Evolutionary conservation across 30 jellyfish, hydroid and myxozoan species (phyloP).

Genomic region (Mastigias papua): DNA sequence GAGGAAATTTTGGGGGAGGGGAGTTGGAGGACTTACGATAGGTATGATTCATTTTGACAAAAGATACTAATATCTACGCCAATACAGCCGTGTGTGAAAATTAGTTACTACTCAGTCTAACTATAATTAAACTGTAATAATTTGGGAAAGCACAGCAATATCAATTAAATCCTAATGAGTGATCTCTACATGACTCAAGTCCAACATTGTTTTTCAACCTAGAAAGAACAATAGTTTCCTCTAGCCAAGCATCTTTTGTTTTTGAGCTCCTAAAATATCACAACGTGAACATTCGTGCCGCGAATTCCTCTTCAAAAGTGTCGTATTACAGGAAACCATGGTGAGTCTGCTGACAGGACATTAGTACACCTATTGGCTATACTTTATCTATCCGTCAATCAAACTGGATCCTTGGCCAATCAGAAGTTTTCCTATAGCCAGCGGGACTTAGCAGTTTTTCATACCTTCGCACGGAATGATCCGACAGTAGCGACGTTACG

Average conservation of each 20-base stretch:
- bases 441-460: constrained; percentile 38
- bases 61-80: too few relatives aligned
- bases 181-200: neutral
- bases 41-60: too few relatives aligned
- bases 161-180: neutral
- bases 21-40: too few relatives aligned
- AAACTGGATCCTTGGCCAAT: constrained; percentile 24
- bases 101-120: neutral
- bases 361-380: constrained; percentile 35
- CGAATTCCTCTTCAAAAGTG: constrained; percentile 28
- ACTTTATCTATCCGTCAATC: constrained; percentile 51
- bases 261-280: constrained; percentile 58
- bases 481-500: neutral
- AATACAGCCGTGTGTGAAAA: constrained; percentile 29
- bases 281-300: constrained; percentile 50
- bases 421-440: constrained; percentile 26
- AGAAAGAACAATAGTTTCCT: neutral
- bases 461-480: constrained; percentile 8
- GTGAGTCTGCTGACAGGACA: constrained; percentile 44
- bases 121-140: constrained; percentile 25
- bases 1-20: too few relatives aligned
- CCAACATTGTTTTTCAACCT: neutral
- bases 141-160: neutral
- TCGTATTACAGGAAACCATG: constrained; percentile 61
- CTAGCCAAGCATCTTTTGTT: constrained; percentile 17